phyloP scores from a whole-genome alignment of 2,888 invertebrate genomes.

The Lypha dubia region DNA sequence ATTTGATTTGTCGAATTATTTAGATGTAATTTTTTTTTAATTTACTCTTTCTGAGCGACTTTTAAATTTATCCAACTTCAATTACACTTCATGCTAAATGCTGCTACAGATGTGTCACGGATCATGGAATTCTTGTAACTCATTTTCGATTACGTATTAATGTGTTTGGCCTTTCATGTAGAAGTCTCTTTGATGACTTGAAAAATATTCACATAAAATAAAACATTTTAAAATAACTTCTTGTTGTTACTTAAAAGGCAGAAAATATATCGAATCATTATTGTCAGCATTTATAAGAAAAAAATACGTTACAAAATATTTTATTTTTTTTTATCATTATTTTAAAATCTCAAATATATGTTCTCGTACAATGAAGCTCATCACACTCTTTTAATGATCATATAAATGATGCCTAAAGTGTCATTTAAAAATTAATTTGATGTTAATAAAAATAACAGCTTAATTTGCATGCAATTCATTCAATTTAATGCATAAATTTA shows the following conservation, averaged over 20 bases:
- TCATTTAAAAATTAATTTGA: constrained; percentile 41
- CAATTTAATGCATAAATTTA: constrained; percentile 54
- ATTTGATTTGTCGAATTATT: too few species aligned
- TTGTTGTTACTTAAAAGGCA: background rate
- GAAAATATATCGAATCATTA: constrained; percentile 2
- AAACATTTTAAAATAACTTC: background rate
- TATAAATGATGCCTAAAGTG: constrained; percentile 2
- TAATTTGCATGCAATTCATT: constrained; percentile 66
- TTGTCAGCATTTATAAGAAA: background rate
- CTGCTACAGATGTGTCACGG: too few species aligned
- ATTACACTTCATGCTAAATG: too few species aligned
- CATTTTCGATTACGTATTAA: too few species aligned
- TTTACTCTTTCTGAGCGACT: too few species aligned
- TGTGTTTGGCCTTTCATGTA: too few species aligned
- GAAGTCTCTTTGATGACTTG: too few species aligned
- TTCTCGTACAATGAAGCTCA: too few species aligned
- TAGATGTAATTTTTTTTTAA: too few species aligned
- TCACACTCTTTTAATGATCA: background rate
- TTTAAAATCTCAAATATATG: background rate
- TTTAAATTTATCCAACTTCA: too few species aligned
- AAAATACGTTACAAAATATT: background rate
- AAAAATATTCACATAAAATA: too few species aligned
- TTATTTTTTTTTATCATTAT: background rate
- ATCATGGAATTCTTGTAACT: too few species aligned
- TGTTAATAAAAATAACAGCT: constrained; percentile 5